These are phyloP conservation scores for Carassius carassius DNA, from an alignment of 2,113 vertebrate genomes.

Conservation along the genomic window DNA sequence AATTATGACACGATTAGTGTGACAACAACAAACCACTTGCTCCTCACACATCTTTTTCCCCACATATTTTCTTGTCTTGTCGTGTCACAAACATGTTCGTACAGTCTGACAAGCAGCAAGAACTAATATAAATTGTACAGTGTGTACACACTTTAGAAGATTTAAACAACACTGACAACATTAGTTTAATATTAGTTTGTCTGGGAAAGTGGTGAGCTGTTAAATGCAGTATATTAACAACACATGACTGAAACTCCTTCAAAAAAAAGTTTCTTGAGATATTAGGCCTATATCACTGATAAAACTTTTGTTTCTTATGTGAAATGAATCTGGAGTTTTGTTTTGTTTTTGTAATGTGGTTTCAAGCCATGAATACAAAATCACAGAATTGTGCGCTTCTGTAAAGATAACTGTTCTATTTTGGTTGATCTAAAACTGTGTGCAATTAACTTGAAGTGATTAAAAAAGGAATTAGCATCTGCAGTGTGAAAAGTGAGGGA, in stretches of 20 bases:
- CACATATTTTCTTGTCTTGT: no score
- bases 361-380: neutral
- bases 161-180: no score
- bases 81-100: no score
- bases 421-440: neutral
- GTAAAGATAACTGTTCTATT: neutral
- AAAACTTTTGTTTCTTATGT: neutral
- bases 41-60: no score
- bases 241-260: neutral
- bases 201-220: neutral
- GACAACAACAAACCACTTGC: no score
- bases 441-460: constrained; percentile 6
- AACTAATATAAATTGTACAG: no score
- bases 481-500: neutral
- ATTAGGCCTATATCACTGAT: neutral
- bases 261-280: no score
- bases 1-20: no score
- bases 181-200: neutral
- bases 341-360: neutral
- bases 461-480: constrained; percentile 22
- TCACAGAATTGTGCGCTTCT: neutral
- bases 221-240: neutral
- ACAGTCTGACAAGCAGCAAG: no score
- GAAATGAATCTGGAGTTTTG: neutral
- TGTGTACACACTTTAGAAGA: no score